Conservation (phyloP, 2,113 vertebrate genomes). For the Nasalis larvatus region DNA sequence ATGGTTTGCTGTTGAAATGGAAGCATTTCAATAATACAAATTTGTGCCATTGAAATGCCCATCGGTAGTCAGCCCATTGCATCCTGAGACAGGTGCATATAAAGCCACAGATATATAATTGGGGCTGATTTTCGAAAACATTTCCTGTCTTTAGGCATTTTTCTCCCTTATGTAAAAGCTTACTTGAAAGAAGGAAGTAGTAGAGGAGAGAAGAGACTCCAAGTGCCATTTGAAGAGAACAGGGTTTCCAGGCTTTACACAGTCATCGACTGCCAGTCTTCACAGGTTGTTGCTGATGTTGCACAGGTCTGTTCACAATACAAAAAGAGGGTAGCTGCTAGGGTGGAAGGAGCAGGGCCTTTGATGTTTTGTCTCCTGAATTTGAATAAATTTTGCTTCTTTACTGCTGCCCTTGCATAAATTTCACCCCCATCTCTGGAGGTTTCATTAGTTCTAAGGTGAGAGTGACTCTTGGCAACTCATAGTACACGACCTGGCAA, state of each 20-base stretch:
- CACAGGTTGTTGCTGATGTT: background rate
- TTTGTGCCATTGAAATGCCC: background rate
- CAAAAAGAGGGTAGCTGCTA: background rate
- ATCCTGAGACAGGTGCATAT: background rate
- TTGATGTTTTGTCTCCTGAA: background rate
- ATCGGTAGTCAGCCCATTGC: background rate
- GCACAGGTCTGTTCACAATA: background rate
- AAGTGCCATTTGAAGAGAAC: background rate
- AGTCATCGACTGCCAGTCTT: background rate
- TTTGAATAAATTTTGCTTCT: conserved; percentile 11
- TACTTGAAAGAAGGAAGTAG: background rate
- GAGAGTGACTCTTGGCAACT: background rate
- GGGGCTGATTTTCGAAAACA: background rate
- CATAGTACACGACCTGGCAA: background rate
- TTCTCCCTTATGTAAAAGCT: background rate
- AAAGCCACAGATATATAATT: background rate
- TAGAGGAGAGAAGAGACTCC: background rate
- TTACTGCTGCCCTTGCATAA: background rate
- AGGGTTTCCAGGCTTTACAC: background rate
- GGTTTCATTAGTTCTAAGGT: background rate
- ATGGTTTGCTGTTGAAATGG: background rate
- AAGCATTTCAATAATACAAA: background rate
- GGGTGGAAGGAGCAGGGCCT: background rate
- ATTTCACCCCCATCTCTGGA: background rate
- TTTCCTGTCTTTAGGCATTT: background rate